These are phyloP conservation scores for Dryobotodes eremita DNA, from an alignment of 2,888 invertebrate species.

Conservation along the genomic window DNA sequence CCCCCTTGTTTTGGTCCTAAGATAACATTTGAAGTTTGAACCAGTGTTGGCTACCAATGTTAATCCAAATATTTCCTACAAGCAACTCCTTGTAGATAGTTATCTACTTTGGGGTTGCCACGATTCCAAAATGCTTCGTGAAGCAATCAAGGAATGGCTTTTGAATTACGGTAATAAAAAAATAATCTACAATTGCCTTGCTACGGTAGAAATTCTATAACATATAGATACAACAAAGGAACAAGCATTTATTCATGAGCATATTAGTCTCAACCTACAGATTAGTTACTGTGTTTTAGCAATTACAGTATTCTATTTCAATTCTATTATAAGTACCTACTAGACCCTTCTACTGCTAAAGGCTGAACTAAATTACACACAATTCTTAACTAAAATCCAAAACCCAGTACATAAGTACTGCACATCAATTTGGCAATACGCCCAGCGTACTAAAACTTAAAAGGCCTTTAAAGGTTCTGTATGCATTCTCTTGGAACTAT, in stretches of 20 bases:
- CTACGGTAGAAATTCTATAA: background rate
- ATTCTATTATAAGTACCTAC: background rate
- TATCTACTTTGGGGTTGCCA: background rate
- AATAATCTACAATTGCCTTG: no score
- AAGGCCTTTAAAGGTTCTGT: slow-evolving; percentile 44
- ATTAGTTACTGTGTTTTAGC: no score
- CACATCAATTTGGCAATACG: slow-evolving; percentile 55
- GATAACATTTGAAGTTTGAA: background rate
- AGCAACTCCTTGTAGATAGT: no score
- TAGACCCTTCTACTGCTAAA: background rate
- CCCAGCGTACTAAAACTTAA: slow-evolving; percentile 51
- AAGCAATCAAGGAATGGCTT: background rate
- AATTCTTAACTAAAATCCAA: slow-evolving; percentile 25
- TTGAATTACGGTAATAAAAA: background rate
- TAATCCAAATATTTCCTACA: background rate
- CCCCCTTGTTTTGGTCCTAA: background rate
- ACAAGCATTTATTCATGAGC: no score
- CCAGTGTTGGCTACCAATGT: background rate
- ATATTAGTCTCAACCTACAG: background rate
- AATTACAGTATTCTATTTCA: background rate
- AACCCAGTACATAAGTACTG: slow-evolving; percentile 15
- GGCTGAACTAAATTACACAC: slow-evolving; percentile 8
- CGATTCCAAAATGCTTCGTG: background rate
- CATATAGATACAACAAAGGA: background rate
- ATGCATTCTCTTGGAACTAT: slow-evolving; percentile 47